phyloP scores from a whole-genome alignment of 2,888 invertebrate species.

The Lochmaea crataegi region DNA sequence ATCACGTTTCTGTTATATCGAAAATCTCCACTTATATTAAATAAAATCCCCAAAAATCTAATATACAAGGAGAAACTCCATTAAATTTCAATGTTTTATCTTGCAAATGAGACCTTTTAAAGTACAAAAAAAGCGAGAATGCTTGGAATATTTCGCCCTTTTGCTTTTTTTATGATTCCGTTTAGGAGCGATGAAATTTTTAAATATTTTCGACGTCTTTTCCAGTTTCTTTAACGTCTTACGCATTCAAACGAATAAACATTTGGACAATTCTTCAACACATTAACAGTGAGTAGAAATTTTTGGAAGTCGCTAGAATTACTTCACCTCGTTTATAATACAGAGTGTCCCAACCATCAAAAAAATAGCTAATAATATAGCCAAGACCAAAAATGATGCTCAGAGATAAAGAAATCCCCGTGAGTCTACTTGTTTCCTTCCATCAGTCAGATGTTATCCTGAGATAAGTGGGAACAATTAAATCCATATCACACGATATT shows the following conservation, averaged over 20 bases:
- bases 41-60: constrained; percentile 21
- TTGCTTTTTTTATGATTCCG: constrained; percentile 33
- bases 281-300: too few relatives aligned
- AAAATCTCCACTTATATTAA: constrained; percentile 16
- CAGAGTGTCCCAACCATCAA: too few relatives aligned
- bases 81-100: constrained; percentile 47
- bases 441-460: too few relatives aligned
- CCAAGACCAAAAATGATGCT: too few relatives aligned
- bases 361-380: too few relatives aligned
- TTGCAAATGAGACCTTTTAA: constrained; percentile 41
- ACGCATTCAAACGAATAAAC: not conserved
- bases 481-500: too few relatives aligned
- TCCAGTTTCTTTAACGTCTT: constrained; percentile 32
- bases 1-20: constrained; percentile 7
- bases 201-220: constrained; percentile 27
- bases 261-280: too few relatives aligned
- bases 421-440: too few relatives aligned
- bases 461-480: too few relatives aligned
- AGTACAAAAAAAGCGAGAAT: constrained; percentile 33
- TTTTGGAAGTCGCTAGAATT: too few relatives aligned
- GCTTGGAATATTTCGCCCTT: constrained; percentile 37
- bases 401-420: too few relatives aligned
- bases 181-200: constrained; percentile 43
- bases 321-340: too few relatives aligned
- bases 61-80: constrained; percentile 32